phyloP scores from a whole-genome alignment of 2,113 vertebrate genomes.

The Nycticorax nycticorax region DNA sequence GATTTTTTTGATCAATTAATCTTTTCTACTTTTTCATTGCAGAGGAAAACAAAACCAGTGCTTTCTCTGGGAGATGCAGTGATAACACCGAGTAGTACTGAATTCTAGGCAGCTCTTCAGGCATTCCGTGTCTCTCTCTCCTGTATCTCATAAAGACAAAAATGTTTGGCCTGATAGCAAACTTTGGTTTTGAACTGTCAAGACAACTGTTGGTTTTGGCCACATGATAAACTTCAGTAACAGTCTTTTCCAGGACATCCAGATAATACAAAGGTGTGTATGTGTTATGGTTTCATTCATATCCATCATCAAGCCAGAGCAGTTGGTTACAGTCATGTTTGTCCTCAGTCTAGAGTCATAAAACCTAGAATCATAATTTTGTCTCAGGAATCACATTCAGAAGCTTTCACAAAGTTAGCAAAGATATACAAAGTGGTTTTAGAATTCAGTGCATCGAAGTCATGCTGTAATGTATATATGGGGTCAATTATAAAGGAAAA shows the following conservation, averaged over 20 bases:
- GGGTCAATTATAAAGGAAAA: background rate
- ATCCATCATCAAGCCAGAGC: background rate
- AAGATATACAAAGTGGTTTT: background rate
- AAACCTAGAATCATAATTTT: background rate
- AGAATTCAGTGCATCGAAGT: background rate
- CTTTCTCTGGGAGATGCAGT: background rate
- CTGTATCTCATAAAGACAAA: background rate
- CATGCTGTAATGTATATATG: background rate
- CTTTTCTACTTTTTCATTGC: background rate
- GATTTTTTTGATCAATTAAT: background rate
- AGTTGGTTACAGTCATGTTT: background rate
- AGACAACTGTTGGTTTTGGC: background rate
- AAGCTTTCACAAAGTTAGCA: background rate
- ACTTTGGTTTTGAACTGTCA: background rate
- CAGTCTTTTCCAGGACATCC: background rate
- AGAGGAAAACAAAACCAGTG: background rate
- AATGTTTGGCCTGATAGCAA: background rate
- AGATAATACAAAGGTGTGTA: too few species aligned
- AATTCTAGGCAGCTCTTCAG: background rate
- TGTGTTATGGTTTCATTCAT: background rate
- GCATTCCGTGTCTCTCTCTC: background rate
- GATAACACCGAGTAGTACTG: background rate
- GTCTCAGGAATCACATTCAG: background rate
- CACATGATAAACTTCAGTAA: background rate
- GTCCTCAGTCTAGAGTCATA: background rate